These are phyloP conservation scores for Diadumene lineata DNA, from an alignment of 92 coral and sea anemone genomes.

Conservation along the genomic window DNA sequence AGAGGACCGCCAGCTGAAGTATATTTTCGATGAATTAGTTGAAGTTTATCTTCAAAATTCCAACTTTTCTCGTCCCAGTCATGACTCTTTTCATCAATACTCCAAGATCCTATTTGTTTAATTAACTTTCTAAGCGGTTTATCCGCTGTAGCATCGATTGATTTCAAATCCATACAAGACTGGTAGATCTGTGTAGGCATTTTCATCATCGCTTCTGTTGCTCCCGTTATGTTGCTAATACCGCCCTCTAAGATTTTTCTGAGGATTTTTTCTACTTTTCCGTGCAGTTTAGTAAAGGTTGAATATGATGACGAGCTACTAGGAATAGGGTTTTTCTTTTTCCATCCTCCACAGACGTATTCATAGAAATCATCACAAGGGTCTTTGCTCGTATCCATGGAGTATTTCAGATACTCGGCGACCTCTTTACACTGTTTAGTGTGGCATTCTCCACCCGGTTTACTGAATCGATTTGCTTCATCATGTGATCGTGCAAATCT, in stretches of 20 bases:
- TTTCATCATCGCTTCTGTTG: constrained; percentile 54
- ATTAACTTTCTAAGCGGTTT: constrained; percentile 74
- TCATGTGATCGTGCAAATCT: constrained; percentile 50
- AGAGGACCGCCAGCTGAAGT: constrained; percentile 98
- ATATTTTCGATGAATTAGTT: constrained; percentile 73
- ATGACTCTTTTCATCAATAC: constrained; percentile 41
- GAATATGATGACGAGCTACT: constrained; percentile 88
- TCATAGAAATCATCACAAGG: constrained; percentile 91
- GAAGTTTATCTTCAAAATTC: constrained; percentile 65
- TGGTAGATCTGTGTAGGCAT: constrained; percentile 74
- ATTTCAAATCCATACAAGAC: constrained; percentile 80
- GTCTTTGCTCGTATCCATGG: constrained; percentile 72
- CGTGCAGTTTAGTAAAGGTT: constrained; percentile 91
- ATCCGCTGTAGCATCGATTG: constrained; percentile 66
- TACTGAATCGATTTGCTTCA: constrained; percentile 18
- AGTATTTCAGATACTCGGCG: constrained; percentile 71
- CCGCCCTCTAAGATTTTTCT: constrained; percentile 61
- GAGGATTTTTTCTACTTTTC: constrained; percentile 75
- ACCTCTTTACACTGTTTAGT: constrained; percentile 70
- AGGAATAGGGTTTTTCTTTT: constrained; percentile 88
- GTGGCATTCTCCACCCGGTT: constrained; percentile 55
- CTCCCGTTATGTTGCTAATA: constrained; percentile 37
- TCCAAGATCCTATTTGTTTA: constrained; percentile 79
- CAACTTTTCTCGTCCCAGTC: constrained; percentile 79
- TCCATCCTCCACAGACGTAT: constrained; percentile 96